Evolutionary conservation across 2,888 invertebrate species (phyloP).

Genomic region (Drosophila vallismaia): DNA sequence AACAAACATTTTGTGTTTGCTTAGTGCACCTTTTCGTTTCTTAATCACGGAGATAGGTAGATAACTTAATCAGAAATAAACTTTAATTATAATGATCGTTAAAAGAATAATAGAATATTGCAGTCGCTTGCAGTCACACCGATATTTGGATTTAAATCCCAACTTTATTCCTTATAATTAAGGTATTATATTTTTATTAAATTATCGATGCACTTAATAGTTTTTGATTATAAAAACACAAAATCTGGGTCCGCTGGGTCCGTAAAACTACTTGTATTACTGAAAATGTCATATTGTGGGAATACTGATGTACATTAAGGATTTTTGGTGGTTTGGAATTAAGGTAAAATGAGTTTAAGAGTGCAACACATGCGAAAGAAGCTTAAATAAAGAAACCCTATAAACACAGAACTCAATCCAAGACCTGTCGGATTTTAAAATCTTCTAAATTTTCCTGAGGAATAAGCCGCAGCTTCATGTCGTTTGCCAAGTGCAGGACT

Average conservation of each 20-base stretch:
- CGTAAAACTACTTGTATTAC: too few relatives aligned
- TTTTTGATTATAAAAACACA: not conserved
- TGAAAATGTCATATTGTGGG: not conserved
- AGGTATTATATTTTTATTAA: not conserved
- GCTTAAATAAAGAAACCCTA: not conserved
- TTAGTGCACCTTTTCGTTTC: not conserved
- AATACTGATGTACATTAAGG: conserved; percentile 22
- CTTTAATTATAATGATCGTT: not conserved
- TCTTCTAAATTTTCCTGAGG: conserved; percentile 85
- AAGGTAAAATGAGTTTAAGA: not conserved
- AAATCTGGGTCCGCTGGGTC: not conserved
- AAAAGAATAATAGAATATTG: too few relatives aligned
- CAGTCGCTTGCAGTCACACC: too few relatives aligned
- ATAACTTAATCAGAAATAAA: not conserved
- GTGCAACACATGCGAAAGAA: not conserved
- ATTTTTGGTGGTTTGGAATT: not conserved
- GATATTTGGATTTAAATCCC: not conserved
- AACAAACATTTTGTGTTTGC: not conserved
- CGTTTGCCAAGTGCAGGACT: conserved; percentile 93
- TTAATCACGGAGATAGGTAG: not conserved
- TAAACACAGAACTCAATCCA: conserved; percentile 42
- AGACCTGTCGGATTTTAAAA: conserved; percentile 83
- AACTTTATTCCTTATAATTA: not conserved
- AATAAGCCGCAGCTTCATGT: conserved; percentile 87
- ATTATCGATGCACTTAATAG: not conserved